Evolutionary conservation across 2,113 vertebrate species (phyloP).

Genomic region (Odontesthes bonariensis): DNA sequence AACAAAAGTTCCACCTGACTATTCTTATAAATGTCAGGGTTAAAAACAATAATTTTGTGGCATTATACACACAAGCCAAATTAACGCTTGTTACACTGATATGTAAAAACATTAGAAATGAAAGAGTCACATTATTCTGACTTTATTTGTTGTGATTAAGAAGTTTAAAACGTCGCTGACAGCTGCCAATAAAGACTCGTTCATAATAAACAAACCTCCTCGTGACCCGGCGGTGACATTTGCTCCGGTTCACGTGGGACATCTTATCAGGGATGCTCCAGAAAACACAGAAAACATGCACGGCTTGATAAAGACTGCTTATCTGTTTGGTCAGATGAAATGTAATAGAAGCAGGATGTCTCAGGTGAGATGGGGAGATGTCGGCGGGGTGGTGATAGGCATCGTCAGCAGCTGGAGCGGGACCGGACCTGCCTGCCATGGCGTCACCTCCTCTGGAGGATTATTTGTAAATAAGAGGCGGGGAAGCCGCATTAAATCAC

Average conservation of each 20-base stretch:
- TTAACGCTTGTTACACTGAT: too few species aligned
- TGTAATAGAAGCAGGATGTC: conserved; percentile 30
- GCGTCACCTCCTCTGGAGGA: conserved; percentile 20
- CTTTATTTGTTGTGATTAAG: too few species aligned
- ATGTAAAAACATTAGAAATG: too few species aligned
- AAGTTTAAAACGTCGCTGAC: too few species aligned
- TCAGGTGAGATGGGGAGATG: conserved; percentile 70
- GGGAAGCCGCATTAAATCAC: conserved; percentile 1
- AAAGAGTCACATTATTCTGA: too few species aligned
- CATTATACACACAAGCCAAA: too few species aligned
- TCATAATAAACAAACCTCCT: background rate
- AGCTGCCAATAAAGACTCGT: too few species aligned
- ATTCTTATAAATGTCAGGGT: too few species aligned
- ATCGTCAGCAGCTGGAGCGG: conserved; percentile 53
- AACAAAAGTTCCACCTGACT: too few species aligned
- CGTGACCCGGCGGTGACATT: background rate
- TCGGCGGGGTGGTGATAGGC: conserved; percentile 58
- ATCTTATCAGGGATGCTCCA: background rate
- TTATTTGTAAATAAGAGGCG: conserved; percentile 11
- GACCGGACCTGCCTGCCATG: conserved; percentile 47
- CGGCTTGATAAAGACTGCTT: background rate
- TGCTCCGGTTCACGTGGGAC: background rate
- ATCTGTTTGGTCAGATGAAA: conserved; percentile 42
- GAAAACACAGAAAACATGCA: background rate
- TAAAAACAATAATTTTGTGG: too few species aligned